These are phyloP conservation scores for Anguilla megastoma DNA, from an alignment of 2,797 vertebrate genomes.

Conservation along the genomic window DNA sequence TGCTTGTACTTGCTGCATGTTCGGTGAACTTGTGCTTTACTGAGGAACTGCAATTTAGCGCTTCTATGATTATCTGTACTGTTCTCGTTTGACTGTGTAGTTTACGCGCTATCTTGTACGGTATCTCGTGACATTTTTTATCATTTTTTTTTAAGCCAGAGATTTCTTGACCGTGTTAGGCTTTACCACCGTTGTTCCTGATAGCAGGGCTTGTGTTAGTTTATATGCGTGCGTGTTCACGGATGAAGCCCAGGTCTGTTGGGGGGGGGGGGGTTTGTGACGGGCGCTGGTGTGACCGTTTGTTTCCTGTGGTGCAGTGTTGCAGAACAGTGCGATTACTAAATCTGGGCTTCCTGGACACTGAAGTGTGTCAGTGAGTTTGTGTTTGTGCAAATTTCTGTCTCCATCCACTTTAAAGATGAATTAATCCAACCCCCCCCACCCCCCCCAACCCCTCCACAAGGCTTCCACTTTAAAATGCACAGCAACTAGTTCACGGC, in stretches of 20 bases:
- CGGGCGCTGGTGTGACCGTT: not conserved
- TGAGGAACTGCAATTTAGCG: not conserved
- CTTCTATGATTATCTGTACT: not conserved
- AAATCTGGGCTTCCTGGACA: not conserved
- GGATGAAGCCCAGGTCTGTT: not conserved
- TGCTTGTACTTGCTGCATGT: not conserved
- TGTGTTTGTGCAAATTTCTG: not conserved
- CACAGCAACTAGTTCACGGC: too few relatives aligned
- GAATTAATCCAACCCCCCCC: not conserved
- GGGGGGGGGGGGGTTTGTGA: not conserved
- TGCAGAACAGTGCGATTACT: not conserved
- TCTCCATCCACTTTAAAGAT: not conserved
- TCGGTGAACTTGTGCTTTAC: not conserved
- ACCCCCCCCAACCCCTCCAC: not conserved
- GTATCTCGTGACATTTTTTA: not conserved
- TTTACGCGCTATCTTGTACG: not conserved
- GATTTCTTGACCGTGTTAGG: not conserved
- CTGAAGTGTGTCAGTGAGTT: not conserved
- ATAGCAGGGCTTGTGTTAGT: not conserved
- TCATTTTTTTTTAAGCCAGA: too few relatives aligned
- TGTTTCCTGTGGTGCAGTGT: not conserved
- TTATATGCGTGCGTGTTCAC: not conserved
- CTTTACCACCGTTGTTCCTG: not conserved
- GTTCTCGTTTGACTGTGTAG: not conserved
- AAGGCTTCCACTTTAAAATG: not conserved